Evolutionary conservation across 2,888 invertebrate species (phyloP).

Genomic region (Trichogramma dendrolimi): DNA sequence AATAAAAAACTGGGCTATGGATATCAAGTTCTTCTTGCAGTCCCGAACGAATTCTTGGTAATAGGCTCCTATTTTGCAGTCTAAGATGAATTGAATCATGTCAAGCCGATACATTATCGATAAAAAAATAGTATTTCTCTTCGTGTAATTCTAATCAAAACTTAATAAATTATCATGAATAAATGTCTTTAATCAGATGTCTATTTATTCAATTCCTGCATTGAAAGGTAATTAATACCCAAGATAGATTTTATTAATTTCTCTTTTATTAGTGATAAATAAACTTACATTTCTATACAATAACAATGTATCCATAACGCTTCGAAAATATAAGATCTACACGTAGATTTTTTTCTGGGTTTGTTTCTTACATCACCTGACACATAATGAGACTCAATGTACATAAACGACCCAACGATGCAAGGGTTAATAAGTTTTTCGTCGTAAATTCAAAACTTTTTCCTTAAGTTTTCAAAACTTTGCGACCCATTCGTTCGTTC

Average conservation of each 20-base stretch:
- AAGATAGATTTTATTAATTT: constrained; percentile 31
- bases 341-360: constrained; percentile 31
- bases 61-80: neutral
- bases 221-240: constrained; percentile 2
- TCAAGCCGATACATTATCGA: constrained; percentile 10
- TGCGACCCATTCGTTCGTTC: too few species aligned
- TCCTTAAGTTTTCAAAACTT: too few species aligned
- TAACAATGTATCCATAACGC: constrained; percentile 50
- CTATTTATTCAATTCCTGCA: neutral
- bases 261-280: constrained; percentile 52
- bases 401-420: constrained; percentile 22
- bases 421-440: constrained; percentile 13
- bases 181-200: constrained; percentile 32
- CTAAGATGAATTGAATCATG: neutral
- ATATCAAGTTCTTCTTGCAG: too few species aligned
- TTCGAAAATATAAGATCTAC: constrained; percentile 51
- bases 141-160: constrained; percentile 25
- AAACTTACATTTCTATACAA: constrained; percentile 53
- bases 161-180: constrained; percentile 31
- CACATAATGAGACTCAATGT: constrained; percentile 15
- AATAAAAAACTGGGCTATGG: too few species aligned
- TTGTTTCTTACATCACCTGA: constrained; percentile 19
- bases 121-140: constrained; percentile 8
- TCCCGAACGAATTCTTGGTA: too few species aligned
- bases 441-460: too few species aligned